These are phyloP conservation scores for Zingel zingel DNA, from an alignment of 2,113 vertebrate genomes.

Conservation along the genomic window DNA sequence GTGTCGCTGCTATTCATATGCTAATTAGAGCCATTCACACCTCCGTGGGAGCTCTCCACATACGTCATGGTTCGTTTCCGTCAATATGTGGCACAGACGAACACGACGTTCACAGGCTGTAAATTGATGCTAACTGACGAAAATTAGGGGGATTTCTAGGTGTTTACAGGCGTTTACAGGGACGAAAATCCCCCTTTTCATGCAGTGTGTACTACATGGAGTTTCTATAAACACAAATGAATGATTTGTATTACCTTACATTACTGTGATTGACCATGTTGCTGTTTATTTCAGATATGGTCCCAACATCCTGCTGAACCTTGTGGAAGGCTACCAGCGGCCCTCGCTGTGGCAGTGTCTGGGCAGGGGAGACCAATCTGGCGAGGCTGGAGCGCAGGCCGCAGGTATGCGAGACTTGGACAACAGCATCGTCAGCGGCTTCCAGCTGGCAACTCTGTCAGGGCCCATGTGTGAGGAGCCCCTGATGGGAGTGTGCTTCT, in stretches of 20 bases:
- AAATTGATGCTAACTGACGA: no score
- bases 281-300: conserved; percentile 84
- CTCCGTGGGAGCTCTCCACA: no score
- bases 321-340: conserved; percentile 85
- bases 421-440: conserved; percentile 95
- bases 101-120: no score
- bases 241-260: not conserved
- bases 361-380: conserved; percentile 35
- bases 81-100: no score
- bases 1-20: no score
- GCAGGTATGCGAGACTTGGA: conserved; percentile 86
- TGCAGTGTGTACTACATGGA: not conserved
- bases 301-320: conserved; percentile 93
- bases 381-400: conserved; percentile 65
- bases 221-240: not conserved
- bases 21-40: no score
- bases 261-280: not conserved
- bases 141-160: no score
- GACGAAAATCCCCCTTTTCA: no score
- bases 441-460: conserved; percentile 93
- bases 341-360: conserved; percentile 92
- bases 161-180: no score
- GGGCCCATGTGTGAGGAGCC: conserved; percentile 99
- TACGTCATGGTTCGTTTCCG: no score
- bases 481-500: conserved; percentile 97